These are phyloP conservation scores for Zosterops borbonicus DNA, from an alignment of 2,113 vertebrate species.

Conservation along the genomic window DNA sequence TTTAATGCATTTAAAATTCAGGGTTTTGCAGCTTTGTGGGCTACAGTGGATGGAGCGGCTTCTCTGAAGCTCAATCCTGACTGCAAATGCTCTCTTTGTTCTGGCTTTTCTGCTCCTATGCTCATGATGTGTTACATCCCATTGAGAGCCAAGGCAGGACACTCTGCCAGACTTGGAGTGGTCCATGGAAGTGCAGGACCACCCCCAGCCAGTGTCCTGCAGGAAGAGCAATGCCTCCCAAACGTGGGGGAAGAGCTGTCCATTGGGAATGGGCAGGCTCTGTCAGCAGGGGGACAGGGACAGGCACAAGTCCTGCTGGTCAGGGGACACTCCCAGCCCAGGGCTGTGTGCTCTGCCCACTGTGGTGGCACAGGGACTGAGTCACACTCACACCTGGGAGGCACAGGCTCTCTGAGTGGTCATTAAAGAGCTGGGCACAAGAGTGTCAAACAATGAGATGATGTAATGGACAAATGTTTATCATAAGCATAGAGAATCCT, in stretches of 20 bases:
- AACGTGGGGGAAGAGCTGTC: neutral
- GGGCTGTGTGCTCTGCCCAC: neutral
- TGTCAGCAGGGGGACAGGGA: neutral
- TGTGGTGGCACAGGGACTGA: neutral
- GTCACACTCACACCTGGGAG: neutral
- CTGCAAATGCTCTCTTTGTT: neutral
- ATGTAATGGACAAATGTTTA: conserved; percentile 2
- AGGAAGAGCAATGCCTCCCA: neutral
- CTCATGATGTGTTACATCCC: neutral
- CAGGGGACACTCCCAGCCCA: neutral
- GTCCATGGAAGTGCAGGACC: neutral
- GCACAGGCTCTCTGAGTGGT: neutral
- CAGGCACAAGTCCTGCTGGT: rapidly evolving
- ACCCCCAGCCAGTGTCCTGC: neutral
- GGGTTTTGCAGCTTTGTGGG: neutral
- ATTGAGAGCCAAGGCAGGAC: neutral
- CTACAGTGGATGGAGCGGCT: neutral
- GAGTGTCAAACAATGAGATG: neutral
- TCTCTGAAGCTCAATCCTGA: conserved; percentile 5
- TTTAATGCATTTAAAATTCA: neutral
- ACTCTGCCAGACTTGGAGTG: neutral
- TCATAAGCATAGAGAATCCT: neutral
- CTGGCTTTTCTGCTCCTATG: neutral
- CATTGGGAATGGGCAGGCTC: neutral
- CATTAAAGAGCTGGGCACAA: neutral